Base-by-base conservation (phyloP, 2,113 vertebrate genomes). In the Dunckerocampus dactyliophorus region DNA sequence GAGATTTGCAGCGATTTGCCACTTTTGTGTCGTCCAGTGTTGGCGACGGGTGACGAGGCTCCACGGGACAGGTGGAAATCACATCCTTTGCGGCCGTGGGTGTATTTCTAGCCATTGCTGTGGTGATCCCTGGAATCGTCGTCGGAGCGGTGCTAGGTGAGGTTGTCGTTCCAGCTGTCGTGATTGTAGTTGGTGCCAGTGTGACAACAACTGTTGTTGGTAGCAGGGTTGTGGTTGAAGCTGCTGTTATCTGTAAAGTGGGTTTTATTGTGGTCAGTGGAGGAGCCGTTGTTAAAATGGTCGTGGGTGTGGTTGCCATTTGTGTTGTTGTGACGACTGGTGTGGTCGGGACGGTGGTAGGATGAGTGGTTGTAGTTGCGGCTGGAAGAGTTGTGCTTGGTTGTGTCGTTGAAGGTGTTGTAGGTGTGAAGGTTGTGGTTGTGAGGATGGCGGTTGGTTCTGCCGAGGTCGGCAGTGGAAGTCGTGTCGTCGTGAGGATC, bases 1-100 rank as follows among this genome's bases (percentile, higher is more conserved):
- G 52, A 3, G 57, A 14, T 49, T 31, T 69, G 80, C 90, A 94
- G 10, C 72, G 69, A 0, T 47, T 47, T 77, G 50, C 20, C 60
- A 13, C 2, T 43, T 15, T 20, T 43, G 48, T 65, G 28, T 51
- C 39, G 28, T 42, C 34, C 28, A 60, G 9, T 0, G 10, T 49
- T 21, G 60, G 8, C 22, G 4, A 34, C 15, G 8, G 11, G 6
- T 7, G 48, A 49, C n/a, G n/a, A 13, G 47, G 4, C 19, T 51
- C 24, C 1, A 49, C 53, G 74, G 69, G 52, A 66, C 69, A 81
- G 10, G 39, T 60, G 49, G 87, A 82, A n/a, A 55, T 69, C 20
- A 54, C 47, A 8, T 0, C 14, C 5, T 1, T 50, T 14, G 66
- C 71, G 20, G 52, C 63, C 48, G 67, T 59, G 3, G 48, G 52